Conservation (phyloP, 2,797 vertebrate species). For the Xenentodon cancila region DNA sequence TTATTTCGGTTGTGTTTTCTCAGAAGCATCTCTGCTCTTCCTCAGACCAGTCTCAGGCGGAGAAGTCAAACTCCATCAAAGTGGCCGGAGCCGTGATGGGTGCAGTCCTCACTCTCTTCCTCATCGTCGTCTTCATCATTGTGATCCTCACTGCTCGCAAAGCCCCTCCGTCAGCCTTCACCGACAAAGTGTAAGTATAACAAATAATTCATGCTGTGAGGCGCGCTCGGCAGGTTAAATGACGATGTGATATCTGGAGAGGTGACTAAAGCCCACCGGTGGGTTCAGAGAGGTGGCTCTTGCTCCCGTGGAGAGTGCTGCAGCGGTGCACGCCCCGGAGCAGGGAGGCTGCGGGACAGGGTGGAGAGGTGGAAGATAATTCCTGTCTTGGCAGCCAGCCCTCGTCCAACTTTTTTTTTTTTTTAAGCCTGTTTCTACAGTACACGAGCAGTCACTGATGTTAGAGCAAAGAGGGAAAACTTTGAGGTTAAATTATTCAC, state of each 20-base stretch:
- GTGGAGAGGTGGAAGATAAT: constrained; percentile 59
- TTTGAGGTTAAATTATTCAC: constrained; percentile 68
- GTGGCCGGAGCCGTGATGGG: constrained; percentile 94
- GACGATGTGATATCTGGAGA: constrained; percentile 42
- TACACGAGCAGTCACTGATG: constrained; percentile 42
- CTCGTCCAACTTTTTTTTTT: constrained; percentile 43
- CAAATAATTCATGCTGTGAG: constrained; percentile 54
- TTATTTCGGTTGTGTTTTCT: too few relatives aligned
- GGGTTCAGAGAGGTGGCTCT: constrained; percentile 40
- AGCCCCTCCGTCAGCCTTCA: constrained; percentile 82
- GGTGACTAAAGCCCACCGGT: constrained; percentile 41
- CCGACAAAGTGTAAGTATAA: constrained; percentile 93
- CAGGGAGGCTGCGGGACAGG: constrained; percentile 47
- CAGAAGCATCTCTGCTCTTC: constrained; percentile 50
- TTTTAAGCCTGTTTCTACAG: constrained; percentile 34
- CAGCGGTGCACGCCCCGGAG: constrained; percentile 22
- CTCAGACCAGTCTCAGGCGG: constrained; percentile 88
- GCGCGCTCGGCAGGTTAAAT: constrained; percentile 55
- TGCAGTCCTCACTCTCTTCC: constrained; percentile 92
- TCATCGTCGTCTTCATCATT: constrained; percentile 90
- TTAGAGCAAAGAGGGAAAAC: constrained; percentile 50
- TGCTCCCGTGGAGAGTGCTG: constrained; percentile 29
- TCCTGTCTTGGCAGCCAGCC: constrained; percentile 66
- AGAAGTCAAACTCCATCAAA: constrained; percentile 89
- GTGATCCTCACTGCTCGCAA: constrained; percentile 90